These are phyloP conservation scores for Yponomeuta sedellus DNA, from an alignment of 2,888 invertebrate species.

Conservation along the genomic window DNA sequence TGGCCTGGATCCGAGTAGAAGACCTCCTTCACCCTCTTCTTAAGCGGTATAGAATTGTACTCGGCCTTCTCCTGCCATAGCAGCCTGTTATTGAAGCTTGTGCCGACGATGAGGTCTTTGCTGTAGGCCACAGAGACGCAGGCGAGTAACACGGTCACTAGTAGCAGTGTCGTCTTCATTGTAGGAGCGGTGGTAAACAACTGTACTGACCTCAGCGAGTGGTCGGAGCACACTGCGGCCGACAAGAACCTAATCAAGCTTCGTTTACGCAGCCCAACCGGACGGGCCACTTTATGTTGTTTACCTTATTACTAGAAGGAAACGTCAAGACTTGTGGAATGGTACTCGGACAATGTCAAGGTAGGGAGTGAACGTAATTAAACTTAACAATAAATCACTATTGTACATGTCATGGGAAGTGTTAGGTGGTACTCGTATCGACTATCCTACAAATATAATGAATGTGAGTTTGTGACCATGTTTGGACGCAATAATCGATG, in stretches of 20 bases:
- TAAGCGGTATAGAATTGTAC: slow-evolving; percentile 60
- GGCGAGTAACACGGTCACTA: slow-evolving; percentile 46
- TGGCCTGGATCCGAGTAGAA: slow-evolving; percentile 65
- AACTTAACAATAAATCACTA: too few species aligned
- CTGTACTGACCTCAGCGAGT: slow-evolving; percentile 3
- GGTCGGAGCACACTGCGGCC: neutral
- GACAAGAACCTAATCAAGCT: neutral
- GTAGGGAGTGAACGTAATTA: too few species aligned
- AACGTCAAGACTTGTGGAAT: slow-evolving; percentile 7
- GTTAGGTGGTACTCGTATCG: too few species aligned
- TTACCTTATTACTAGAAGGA: slow-evolving; percentile 16
- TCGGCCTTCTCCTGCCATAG: slow-evolving; percentile 61
- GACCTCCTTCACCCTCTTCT: slow-evolving; percentile 66
- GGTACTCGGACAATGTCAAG: neutral
- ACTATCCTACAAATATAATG: too few species aligned
- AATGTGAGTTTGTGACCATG: too few species aligned
- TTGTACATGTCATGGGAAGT: too few species aligned
- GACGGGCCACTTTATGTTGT: slow-evolving; percentile 9
- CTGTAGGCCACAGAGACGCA: slow-evolving; percentile 45
- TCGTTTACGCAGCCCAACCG: slow-evolving; percentile 5
- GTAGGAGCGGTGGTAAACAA: slow-evolving; percentile 22
- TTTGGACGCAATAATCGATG: too few species aligned
- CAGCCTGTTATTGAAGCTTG: slow-evolving; percentile 60
- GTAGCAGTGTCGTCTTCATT: slow-evolving; percentile 51
- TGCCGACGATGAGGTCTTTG: slow-evolving; percentile 64